Base-by-base conservation (phyloP, 2,888 invertebrate genomes). In the Kuschelorhynchus macadamiae region DNA sequence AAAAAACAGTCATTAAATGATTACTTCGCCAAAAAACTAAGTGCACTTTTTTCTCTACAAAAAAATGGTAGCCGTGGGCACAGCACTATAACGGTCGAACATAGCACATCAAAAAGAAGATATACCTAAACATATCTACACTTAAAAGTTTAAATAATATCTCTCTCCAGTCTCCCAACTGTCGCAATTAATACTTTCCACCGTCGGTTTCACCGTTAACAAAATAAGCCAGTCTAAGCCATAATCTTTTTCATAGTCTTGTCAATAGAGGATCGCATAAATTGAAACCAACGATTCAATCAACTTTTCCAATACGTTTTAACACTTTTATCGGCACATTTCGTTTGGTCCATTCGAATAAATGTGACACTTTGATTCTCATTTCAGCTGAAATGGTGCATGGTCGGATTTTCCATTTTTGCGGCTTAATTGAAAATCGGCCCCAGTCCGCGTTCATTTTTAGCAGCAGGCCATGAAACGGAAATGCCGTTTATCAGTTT, bases 391-490 rank as follows among this genome's bases (percentile, higher is more conserved):
- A 78, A 80, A 80, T 80, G 79, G 78, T 81, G 80, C 79, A 80
- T 78, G 80, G 80, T 80, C 78, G 80, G 82, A 80, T 81, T 81
- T 81, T 81, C 81, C 80, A 81, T 82, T 82, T 81, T 81, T 81
- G 78, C 78, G 72, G 73, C 80, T 81, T 81, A 81, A 81, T 81
- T 81, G 81, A 78, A 81, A 81, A 79, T 76, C 78, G 76, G 72
- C 21, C 52, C 52, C n/a, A n/a, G 59, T 65, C 50, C 36, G 52
- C 52, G 52, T 52, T 52, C 52, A 52, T 64, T 64, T 64, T 52
- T 52, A 39, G 64, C 49, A 39, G 56, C 30, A 25, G 55, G 39
- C 55, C 64, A 44, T 64, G 62, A 55, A 55, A 47, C 63, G 55
- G 44, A 46, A 63, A 44, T 46, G 55, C 16, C 63, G 47, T 52